Base-by-base conservation (phyloP, 1,140 invertebrate genomes). In the Potamilus streckersoni region DNA sequence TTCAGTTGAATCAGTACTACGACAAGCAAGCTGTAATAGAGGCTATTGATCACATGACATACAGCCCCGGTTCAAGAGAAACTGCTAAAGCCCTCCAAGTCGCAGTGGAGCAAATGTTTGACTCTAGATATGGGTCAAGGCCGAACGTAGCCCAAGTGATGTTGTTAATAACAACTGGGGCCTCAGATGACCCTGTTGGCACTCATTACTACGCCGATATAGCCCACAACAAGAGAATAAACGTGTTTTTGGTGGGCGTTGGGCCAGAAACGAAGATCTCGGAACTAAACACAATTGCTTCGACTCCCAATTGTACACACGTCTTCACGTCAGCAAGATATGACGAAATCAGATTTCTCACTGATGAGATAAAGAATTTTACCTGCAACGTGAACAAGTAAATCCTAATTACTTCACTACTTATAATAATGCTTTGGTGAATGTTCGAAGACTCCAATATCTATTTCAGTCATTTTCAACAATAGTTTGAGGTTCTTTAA, bases 1-100 rank as follows among this genome's bases (percentile, higher is more conserved):
- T 87, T 67, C n/a, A 82, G 58, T 75, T 87, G 15, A 85, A 86
- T 61, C 55, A 76, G 19, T 80, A 78, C 78, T 76, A 23, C 31
- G 62, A 57, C 12, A 81, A 79, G 14, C 66, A 27, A 12, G 75
- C 57, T 15, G 74, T 85, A 11, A 62, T 76, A 60, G 61, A 73
- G 31, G 79, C 79, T 2, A 79, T 86, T 5, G 71, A 67, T 11
- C 71, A 69, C 17, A 80, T 85, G 0, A 49, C 16, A 11, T 80
- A 84, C 59, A 73, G 63, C 17, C 55, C 78, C 12, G 85, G 85
- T 3, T 71, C 76, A 16, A 85, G 84, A 11, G 72, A 81, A 65
- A 85, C 82, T 11, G 73, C 58, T 15, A 75, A 73, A 60, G 82
- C 82, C 17, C 72, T 85, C 17, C 58, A 78, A 15, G 77, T 72